Base-by-base conservation (phyloP, 2,888 invertebrate species). In the Acleris emargana region DNA sequence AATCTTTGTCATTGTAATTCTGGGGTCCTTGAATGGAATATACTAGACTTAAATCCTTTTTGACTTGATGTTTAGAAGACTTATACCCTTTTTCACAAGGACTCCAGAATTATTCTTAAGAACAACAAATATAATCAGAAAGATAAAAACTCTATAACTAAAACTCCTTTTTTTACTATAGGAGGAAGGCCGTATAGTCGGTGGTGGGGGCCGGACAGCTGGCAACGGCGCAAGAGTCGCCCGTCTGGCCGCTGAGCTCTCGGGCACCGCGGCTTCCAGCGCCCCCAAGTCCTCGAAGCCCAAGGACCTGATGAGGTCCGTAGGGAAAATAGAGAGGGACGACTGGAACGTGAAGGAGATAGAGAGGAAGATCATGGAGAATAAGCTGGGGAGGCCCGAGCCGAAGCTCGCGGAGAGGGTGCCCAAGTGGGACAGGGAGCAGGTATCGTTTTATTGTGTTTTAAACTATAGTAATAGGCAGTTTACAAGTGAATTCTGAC, bases 311-410 rank as follows among this genome's bases (percentile, higher is more conserved):
- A 93, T 97, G 86, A 94, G 97, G 69, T 96, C 97, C 52, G 97
- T 98, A 68, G 97, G 97, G 60, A 97, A 96, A 89, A 96, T 98
- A 71, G 97, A 97, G 81, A 95, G 96, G 68, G 96, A 95, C 66
- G 98, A 98, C 85, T 98, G 98, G 97, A 97, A 98, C 86, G 95
- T 98, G 43, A 96, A 96, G 73, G 96, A 97, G 84, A 97, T 98
- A 38, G 97, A 98, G 80, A 95, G 96, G 82, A 97, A 98, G 87
- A 97, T 98, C 42, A 93, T 95, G 76, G 96, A 97, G 81, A 96
- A 95, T 78, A 94, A 95, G 77, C 91, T 95, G 80, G 95, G 95
- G 42, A 93, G 95, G 76, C 93, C 94, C 11, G 91, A 93, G 66
- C 93, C 93, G 52, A 91, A 83, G 72, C 91, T 93, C 6, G 95